Evolutionary conservation across 2,113 vertebrate species (phyloP), one percentile per base, ranked within the genome.

Genomic region (Pterocles burchelli): DNA sequence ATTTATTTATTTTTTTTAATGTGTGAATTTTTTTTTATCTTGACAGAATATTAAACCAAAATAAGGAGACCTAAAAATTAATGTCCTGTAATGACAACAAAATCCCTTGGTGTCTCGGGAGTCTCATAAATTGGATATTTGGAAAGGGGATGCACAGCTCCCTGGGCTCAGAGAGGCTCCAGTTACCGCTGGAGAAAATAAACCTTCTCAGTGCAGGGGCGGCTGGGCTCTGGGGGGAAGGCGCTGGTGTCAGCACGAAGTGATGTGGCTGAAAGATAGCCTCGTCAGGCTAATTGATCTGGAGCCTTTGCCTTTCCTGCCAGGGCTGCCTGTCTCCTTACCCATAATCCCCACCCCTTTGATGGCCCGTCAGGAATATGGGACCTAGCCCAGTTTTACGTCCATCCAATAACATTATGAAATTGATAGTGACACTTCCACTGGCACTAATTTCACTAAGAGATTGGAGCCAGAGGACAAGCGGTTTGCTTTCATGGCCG

Each of bases 371-470:
- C 98, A 98, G 95, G 97, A 97, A 91, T 92, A 97, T 61, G 94
- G 95, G 97, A 97, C 89, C 96, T 94, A 95, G 97, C 97, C 96
- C 97, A 89, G 94, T 90, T 97, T 95, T 96, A 36, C 59, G 22
- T 97, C 91, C 96, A 93, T 98, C 97, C 97, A 98, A 95, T 98
- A 98, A 97, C 96, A 93, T 98, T 98, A 98, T 97, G 97, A 98
- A 98, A 98, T 98, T 98, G 98, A 98, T 97, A 95, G 97, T 96
- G 98, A 98, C 98, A 96, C 96, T 98, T 97, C 96, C 95, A 96
- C 97, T 98, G 98, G 97, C 97, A 97, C 96, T 97, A 82, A 97
- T 98, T 97, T 97, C 97, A 97, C 89, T 96, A 93, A 97, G 97
- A 97, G 88, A 91, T 87, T 95, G 90, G 96, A 98, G 96, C 97